Evolutionary conservation across 1,140 invertebrate species (phyloP).

Genomic region (Bombus superbus): DNA sequence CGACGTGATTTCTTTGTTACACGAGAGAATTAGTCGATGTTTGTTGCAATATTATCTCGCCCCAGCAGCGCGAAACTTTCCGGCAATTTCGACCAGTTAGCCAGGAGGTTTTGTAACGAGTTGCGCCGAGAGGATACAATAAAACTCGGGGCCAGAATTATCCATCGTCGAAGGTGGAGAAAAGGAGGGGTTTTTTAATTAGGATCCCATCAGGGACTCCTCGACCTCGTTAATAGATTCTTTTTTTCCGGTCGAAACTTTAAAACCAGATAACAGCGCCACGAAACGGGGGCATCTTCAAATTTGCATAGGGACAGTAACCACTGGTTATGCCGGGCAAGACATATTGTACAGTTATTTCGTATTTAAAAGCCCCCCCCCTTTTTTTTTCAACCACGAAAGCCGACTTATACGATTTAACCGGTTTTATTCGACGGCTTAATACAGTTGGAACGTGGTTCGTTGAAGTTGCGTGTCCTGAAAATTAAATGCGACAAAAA

Average conservation of each 20-base stretch:
- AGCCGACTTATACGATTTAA: background rate
- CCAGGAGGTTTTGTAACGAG: constrained; percentile 58
- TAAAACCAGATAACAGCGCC: constrained; percentile 47
- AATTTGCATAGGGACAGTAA: constrained; percentile 46
- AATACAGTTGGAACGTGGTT: background rate
- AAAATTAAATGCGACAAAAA: background rate
- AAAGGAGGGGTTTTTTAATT: constrained; percentile 61
- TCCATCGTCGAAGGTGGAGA: constrained; percentile 50
- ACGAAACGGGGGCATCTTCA: constrained; percentile 47
- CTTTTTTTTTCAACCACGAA: background rate
- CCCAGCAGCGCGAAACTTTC: constrained; percentile 45
- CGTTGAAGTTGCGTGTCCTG: background rate
- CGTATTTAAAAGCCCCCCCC: background rate
- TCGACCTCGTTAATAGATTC: constrained; percentile 66
- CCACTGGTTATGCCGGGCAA: background rate
- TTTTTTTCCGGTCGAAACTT: constrained; percentile 48
- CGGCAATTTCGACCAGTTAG: constrained; percentile 59
- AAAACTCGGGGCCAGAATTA: constrained; percentile 61
- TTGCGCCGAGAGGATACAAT: constrained; percentile 60
- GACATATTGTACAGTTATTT: background rate
- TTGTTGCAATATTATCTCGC: background rate
- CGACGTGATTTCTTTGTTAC: too few relatives aligned
- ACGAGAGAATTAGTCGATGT: background rate
- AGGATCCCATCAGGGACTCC: constrained; percentile 60
- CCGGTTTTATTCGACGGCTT: background rate